Evolutionary conservation across 2,113 vertebrate species (phyloP).

Genomic region (Gallinago paraguaiae): DNA sequence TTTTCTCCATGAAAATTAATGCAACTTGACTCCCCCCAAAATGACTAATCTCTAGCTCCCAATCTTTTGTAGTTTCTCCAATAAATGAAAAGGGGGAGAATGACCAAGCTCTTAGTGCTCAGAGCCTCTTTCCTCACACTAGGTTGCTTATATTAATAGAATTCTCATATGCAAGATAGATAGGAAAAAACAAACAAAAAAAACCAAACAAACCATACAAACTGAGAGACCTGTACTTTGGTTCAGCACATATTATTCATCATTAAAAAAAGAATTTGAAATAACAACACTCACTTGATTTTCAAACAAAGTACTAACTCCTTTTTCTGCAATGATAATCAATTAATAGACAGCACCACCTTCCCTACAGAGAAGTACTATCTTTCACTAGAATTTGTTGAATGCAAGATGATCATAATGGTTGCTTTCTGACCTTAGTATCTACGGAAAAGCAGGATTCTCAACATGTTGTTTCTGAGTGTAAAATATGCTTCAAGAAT

Average conservation of each 20-base stretch:
- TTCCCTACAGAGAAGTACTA: background rate
- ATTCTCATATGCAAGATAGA: background rate
- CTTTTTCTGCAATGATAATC: background rate
- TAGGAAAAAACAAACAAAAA: background rate
- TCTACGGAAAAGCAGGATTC: background rate
- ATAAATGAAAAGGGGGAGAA: background rate
- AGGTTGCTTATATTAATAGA: background rate
- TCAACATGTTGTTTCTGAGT: background rate
- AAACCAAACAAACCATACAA: background rate
- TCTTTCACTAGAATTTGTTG: background rate
- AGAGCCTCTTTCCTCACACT: background rate
- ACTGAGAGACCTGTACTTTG: background rate
- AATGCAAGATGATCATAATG: background rate
- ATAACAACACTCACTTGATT: background rate
- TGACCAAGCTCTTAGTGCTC: background rate
- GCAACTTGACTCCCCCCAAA: background rate
- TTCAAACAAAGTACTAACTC: background rate
- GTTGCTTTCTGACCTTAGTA: background rate
- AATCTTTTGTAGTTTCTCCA: background rate
- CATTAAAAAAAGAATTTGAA: background rate
- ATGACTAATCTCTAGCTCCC: background rate
- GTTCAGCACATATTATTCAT: background rate
- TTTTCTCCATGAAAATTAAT: background rate
- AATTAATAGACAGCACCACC: background rate
- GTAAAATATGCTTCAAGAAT: background rate